phyloP scores from a whole-genome alignment of 1,140 invertebrate genomes.

The Trissolcus basalis region DNA sequence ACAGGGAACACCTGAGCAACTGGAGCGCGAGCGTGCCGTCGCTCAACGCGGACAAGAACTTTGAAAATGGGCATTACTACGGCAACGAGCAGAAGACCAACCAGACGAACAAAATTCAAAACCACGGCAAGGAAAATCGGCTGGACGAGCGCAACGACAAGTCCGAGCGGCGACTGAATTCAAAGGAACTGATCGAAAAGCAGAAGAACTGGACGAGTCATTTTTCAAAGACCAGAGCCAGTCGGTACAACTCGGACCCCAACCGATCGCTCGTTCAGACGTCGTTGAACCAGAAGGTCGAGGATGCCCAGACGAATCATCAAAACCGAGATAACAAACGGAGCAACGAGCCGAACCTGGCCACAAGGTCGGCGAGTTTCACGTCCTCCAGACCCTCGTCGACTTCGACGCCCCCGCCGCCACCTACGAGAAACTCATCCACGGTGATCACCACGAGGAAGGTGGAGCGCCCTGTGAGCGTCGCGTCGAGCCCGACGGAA shows the following conservation, averaged over 20 bases:
- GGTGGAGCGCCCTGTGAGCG: slow-evolving; percentile 63
- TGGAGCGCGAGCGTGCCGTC: slow-evolving; percentile 73
- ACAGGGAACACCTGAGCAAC: slow-evolving; percentile 68
- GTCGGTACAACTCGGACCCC: slow-evolving; percentile 80
- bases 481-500: slow-evolving; percentile 62
- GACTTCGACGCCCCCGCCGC: slow-evolving; percentile 62
- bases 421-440: slow-evolving; percentile 68
- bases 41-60: slow-evolving; percentile 72
- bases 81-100: slow-evolving; percentile 42
- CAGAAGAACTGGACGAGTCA: slow-evolving; percentile 94
- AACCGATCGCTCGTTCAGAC: slow-evolving; percentile 75
- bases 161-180: slow-evolving; percentile 87
- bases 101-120: slow-evolving; percentile 60
- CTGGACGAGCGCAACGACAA: slow-evolving; percentile 81
- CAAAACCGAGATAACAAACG: slow-evolving; percentile 52
- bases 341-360: slow-evolving; percentile 48
- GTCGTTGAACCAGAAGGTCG: slow-evolving; percentile 60
- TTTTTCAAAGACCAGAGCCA: slow-evolving; percentile 85
- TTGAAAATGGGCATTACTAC: slow-evolving; percentile 68
- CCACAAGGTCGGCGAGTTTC: slow-evolving; percentile 70
- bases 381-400: slow-evolving; percentile 65
- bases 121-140: slow-evolving; percentile 74
- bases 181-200: slow-evolving; percentile 90
- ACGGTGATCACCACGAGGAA: slow-evolving; percentile 58
- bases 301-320: slow-evolving; percentile 44